A percentile compares a stretch with the other conserved stretches of the same genome.
Evolutionary conservation across 2,888 invertebrate genomes (phyloP).

Genomic region (Drosophila rubida): DNA sequence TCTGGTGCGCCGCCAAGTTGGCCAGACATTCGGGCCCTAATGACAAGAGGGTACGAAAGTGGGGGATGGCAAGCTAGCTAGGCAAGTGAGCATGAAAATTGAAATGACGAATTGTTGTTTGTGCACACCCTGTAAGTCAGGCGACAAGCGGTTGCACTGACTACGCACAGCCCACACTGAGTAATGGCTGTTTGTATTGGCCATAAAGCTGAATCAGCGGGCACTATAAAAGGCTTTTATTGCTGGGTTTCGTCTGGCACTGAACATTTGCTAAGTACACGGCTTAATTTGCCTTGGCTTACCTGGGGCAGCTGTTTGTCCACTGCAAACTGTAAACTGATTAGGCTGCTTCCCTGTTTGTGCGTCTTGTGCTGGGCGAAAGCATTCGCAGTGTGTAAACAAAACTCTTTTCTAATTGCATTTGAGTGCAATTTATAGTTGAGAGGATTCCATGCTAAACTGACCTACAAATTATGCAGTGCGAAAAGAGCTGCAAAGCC

Average conservation of each 20-base stretch:
- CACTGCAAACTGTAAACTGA: not conserved
- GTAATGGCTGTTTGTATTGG: not conserved
- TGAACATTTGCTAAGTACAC: conserved; percentile 4
- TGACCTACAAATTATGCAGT: conserved; percentile 73
- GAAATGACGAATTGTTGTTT: conserved; percentile 50
- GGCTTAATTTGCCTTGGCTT: conserved; percentile 2
- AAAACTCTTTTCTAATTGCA: conserved; percentile 48
- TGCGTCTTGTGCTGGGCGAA: not conserved
- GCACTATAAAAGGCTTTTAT: not conserved
- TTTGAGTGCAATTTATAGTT: conserved; percentile 63
- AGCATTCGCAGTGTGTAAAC: conserved; percentile 15
- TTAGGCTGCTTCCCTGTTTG: not conserved
- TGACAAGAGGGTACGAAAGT: conserved; percentile 21
- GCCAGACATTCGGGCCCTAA: conserved; percentile 50
- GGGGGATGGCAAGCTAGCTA: conserved; percentile 12
- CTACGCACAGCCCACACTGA: not conserved
- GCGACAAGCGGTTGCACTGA: not conserved
- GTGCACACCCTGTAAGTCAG: conserved; percentile 15
- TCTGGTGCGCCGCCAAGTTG: conserved; percentile 47
- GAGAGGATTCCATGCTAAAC: conserved; percentile 29
- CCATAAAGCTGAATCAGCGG: conserved; percentile 9
- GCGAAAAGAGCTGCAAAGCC: conserved; percentile 45
- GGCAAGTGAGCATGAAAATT: conserved; percentile 58
- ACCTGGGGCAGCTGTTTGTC: not conserved
- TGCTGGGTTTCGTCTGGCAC: not conserved